phyloP scores from a whole-genome alignment of 2,888 invertebrate genomes.

The Calephelis perditalis region DNA sequence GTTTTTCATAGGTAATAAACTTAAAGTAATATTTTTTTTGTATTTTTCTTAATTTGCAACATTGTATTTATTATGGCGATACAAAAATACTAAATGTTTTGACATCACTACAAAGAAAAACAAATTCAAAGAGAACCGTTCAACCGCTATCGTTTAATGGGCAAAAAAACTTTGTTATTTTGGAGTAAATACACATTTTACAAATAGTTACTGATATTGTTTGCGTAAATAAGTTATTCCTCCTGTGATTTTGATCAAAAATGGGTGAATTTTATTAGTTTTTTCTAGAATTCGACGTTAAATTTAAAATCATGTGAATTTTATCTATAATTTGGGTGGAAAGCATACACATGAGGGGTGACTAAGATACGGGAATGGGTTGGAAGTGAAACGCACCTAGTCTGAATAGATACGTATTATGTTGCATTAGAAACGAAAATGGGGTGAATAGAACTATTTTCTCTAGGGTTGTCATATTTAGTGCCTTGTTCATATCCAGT shows the following conservation, averaged over 20 bases:
- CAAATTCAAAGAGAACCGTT: neutral
- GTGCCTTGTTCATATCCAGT: constrained; percentile 1
- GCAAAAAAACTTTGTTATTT: neutral
- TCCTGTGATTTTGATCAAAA: constrained; percentile 1
- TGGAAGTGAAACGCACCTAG: too few relatives aligned
- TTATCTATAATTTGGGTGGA: neutral
- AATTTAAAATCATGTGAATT: neutral
- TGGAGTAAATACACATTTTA: neutral
- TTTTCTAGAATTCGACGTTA: neutral
- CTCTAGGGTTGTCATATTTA: neutral
- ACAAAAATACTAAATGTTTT: constrained; percentile 5
- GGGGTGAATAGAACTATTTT: neutral
- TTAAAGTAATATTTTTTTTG: too few relatives aligned
- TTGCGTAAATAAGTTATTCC: constrained; percentile 1
- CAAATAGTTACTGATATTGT: neutral
- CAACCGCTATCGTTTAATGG: neutral
- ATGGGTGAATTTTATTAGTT: neutral
- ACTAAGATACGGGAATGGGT: neutral
- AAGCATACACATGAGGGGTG: neutral
- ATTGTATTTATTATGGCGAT: neutral
- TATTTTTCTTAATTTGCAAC: constrained; percentile 3
- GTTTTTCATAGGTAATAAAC: too few relatives aligned
- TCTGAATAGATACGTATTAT: neutral
- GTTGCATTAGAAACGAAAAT: neutral
- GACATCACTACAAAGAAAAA: neutral